Evolutionary conservation across 2,113 vertebrate species (phyloP), one percentile per base, ranked within the genome.

Genomic region (Xyliphius kryptos): DNA sequence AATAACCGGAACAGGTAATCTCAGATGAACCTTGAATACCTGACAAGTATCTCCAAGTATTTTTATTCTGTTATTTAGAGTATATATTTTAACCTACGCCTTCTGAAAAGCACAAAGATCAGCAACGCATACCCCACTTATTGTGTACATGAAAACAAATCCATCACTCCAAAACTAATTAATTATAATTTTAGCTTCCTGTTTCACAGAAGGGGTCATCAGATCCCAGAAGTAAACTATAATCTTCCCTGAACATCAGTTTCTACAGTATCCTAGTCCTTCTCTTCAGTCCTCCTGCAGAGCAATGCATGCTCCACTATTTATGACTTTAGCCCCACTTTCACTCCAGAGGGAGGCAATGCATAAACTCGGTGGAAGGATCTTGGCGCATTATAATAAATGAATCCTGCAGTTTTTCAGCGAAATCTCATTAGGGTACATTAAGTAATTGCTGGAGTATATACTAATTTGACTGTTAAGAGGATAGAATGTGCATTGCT

Each of bases 391-490:
- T 85, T 85, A 82, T 85, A 85, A 86, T 82, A 85, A 86, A 88
- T 86, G 81, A 88, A 86, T 85, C 77, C 79, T 76, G 85, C 84
- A 76, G 78, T 86, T 87, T 85, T 77, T 69, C 75, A 69, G 71
- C 78, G 81, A 84, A 88, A 89, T 87, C 83, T 87, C 83, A 87
- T 89, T 88, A 87, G 80, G 82, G 82, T 84, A 85, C 85, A 87
- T 88, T 87, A 88, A 83, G 85, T 83, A 86, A 89, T 86, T 86
- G 83, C 81, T 82, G 76, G 80, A 81, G 83, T 88, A 85, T 86
- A 85, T 85, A 85, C 82, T 85, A 82, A 86, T 86, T 85, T 86
- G 80, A 87, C 86, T 86, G 83, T 87, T 88, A 87, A 87, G 85
- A 85, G 86, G 84, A 87, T 85, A 84, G 85, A 82, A 86, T 82